A percentile compares a stretch with the other conserved stretches of the same genome.
phyloP scores from a whole-genome alignment of 2,113 vertebrate species.

The Columba janthina region DNA sequence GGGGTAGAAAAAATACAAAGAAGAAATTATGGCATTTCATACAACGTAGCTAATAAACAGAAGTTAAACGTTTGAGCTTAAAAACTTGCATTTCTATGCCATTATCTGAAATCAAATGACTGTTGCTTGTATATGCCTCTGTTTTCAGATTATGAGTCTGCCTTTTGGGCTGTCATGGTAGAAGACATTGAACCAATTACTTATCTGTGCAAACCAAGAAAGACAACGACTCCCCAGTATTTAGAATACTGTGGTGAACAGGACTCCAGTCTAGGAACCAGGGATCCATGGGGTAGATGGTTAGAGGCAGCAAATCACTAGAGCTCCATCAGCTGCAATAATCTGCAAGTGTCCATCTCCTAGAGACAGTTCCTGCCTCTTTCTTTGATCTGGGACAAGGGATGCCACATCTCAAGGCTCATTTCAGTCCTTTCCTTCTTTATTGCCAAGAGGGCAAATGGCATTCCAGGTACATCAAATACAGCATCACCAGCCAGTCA shows the following conservation, averaged over 20 bases:
- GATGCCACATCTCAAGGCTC: neutral
- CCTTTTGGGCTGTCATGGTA: neutral
- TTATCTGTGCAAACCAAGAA: neutral
- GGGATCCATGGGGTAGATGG: fast-evolving
- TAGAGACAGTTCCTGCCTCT: neutral
- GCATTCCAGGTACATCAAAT: fast-evolving
- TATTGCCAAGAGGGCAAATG: neutral
- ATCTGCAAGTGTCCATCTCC: neutral
- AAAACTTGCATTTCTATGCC: neutral
- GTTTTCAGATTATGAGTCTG: neutral
- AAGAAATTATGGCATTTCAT: neutral
- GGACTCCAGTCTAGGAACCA: neutral
- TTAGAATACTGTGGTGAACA: neutral
- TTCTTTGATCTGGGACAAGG: neutral
- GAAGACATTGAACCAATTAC: neutral
- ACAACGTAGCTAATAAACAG: neutral
- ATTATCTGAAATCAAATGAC: neutral
- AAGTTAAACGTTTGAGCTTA: neutral
- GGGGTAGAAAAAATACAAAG: neutral
- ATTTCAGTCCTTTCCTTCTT: neutral
- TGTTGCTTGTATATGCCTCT: neutral
- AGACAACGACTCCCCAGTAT: neutral
- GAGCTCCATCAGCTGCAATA: neutral
- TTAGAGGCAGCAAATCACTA: neutral
- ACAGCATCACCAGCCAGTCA: fast-evolving